Percentiles rank a stretch among this genome's conserved stretches.
These are phyloP conservation scores for Hippopotamyrus pictus DNA, from an alignment of 2,797 vertebrate genomes.

Conservation along the genomic window DNA sequence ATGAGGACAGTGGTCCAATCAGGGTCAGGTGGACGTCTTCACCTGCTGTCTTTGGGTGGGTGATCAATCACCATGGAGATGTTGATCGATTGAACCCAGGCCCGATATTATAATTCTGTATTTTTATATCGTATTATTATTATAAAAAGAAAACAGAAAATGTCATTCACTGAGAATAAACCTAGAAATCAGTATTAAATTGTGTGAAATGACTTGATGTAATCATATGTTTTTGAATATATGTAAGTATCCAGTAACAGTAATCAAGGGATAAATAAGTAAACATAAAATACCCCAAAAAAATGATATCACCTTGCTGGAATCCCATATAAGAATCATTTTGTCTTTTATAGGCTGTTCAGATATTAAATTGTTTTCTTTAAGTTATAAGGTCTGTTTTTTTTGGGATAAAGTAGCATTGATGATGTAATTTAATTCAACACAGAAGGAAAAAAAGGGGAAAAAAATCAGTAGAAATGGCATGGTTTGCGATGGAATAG, in stretches of 20 bases:
- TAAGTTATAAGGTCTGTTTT: background rate
- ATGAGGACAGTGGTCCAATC: background rate
- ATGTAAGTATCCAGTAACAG: background rate
- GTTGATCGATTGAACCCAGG: background rate
- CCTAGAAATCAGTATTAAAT: background rate
- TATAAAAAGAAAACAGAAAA: background rate
- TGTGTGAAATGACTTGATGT: background rate
- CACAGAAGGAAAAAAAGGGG: background rate
- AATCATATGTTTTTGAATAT: background rate
- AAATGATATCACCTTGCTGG: background rate
- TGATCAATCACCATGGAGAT: background rate
- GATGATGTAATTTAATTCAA: background rate
- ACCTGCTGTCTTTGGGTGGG: background rate
- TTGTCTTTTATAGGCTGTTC: background rate
- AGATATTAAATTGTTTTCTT: background rate
- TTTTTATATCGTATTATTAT: background rate
- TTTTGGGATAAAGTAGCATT: background rate
- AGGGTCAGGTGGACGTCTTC: background rate
- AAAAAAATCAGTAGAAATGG: background rate
- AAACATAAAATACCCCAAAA: background rate
- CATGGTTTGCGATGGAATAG: slow-evolving; percentile 8
- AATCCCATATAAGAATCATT: background rate
- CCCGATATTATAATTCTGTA: background rate
- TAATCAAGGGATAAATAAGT: background rate
- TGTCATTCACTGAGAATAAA: background rate